Base-by-base conservation (phyloP, 2,888 invertebrate species). In the Ernsta delagoae region DNA sequence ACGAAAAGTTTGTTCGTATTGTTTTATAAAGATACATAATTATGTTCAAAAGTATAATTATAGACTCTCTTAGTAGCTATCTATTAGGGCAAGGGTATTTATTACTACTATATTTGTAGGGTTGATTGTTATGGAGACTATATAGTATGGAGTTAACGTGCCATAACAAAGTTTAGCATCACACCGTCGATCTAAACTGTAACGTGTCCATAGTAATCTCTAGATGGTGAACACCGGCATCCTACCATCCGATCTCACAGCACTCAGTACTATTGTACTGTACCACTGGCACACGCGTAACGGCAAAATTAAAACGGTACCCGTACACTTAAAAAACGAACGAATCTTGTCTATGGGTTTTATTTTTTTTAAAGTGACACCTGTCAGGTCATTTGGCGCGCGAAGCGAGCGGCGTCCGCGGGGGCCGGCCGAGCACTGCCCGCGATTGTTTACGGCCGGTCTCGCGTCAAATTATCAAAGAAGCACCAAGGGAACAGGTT, bases 361-460 rank as follows among this genome's bases (percentile, higher is more conserved):
- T 36, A 36, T 16, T 65, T 71, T 70, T 70, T 62, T 70, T 64
- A 60, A 61, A 70, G 71, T 73, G 71, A 73, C 88, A 88, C 84
- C 84, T 89, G 88, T 85, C 80, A 81, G 77, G 74, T 82, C 80
- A 80, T 79, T 76, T 70, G 75, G 72, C 73, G 73, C 73, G 73
- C 74, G 70, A 77, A 72, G 80, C 90, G 84, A 75, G 82, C 83
- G 83, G 74, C 84, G 74, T 80, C 79, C 83, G 87, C 88, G 89
- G 86, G 84, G 89, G 83, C 85, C 88, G 84, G 82, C 77, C 83
- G 87, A 79, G 82, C 78, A 93, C 92, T 93, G 91, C 80, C 83
- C 75, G 78, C 79, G 73, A 88, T 87, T 93, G 92, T 92, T 92
- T 92, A 92, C 91, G 84, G 86, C 85, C 78, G 74, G 82, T 71